Evolutionary conservation across 2,113 vertebrate species (phyloP).

Genomic region (Notarius lentiginosus): DNA sequence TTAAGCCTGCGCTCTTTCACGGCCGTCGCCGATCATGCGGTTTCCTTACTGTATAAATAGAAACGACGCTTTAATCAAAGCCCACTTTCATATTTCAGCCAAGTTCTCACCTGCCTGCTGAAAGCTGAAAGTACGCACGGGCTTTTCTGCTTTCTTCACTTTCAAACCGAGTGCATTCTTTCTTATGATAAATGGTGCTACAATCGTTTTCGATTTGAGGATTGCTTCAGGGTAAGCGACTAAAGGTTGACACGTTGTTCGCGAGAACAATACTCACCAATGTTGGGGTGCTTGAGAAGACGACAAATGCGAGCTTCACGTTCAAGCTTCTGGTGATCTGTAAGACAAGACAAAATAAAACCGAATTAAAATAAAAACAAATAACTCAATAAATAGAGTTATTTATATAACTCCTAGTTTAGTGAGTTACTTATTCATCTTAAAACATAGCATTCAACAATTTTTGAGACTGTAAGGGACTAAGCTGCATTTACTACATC

Average conservation of each 20-base stretch:
- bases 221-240: background rate
- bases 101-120: background rate
- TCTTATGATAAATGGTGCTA: background rate
- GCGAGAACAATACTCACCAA: constrained; percentile 76
- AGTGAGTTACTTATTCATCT: background rate
- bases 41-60: constrained; percentile 4
- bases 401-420: background rate
- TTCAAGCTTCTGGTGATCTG: constrained; percentile 97
- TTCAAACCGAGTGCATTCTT: background rate
- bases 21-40: background rate
- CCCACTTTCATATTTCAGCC: background rate
- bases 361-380: background rate
- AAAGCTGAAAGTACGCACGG: background rate
- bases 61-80: background rate
- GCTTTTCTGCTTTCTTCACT: background rate
- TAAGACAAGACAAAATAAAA: background rate
- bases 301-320: constrained; percentile 93
- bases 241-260: background rate
- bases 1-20: background rate
- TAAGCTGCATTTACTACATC: background rate
- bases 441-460: too few species aligned
- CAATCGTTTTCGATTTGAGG: background rate
- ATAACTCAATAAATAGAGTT: background rate
- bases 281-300: constrained; percentile 92
- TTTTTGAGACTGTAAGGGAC: background rate